phyloP scores from a whole-genome alignment of 1,140 invertebrate genomes.

The Tetramorium simillimum region DNA sequence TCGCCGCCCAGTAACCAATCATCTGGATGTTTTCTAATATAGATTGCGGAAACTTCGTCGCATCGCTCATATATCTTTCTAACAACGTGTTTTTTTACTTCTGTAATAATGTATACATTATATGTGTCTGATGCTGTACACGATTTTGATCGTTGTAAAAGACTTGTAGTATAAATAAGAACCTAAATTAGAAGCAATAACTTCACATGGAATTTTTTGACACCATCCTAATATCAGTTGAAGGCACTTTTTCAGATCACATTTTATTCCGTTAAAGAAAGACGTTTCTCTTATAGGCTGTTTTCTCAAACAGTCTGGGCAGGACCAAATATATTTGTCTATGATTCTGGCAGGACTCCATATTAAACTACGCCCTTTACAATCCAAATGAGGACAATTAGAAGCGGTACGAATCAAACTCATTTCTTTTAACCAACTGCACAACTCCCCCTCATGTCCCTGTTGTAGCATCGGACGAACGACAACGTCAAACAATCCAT shows the following conservation, averaged over 20 bases:
- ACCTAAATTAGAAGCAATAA: constrained; percentile 79
- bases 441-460: constrained; percentile 85
- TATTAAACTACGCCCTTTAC: constrained; percentile 80
- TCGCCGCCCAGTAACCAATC: constrained; percentile 84
- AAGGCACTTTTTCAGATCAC: constrained; percentile 83
- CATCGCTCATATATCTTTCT: constrained; percentile 84
- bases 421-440: constrained; percentile 84
- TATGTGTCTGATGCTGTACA: constrained; percentile 39
- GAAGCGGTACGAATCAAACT: constrained; percentile 81
- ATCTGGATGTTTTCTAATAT: constrained; percentile 81
- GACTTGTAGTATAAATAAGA: constrained; percentile 39
- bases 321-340: constrained; percentile 85
- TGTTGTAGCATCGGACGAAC: constrained; percentile 84
- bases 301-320: constrained; percentile 80
- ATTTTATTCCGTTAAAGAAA: constrained; percentile 84
- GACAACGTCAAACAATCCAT: constrained; percentile 83
- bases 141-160: background rate
- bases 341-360: constrained; percentile 84
- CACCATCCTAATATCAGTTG: constrained; percentile 85
- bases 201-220: constrained; percentile 80
- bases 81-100: constrained; percentile 83
- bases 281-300: constrained; percentile 84
- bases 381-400: constrained; percentile 79
- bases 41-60: constrained; percentile 80
- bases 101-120: constrained; percentile 70